Evolutionary conservation across 2,113 vertebrate species (phyloP).

Genomic region (Pollimyrus isidori): DNA sequence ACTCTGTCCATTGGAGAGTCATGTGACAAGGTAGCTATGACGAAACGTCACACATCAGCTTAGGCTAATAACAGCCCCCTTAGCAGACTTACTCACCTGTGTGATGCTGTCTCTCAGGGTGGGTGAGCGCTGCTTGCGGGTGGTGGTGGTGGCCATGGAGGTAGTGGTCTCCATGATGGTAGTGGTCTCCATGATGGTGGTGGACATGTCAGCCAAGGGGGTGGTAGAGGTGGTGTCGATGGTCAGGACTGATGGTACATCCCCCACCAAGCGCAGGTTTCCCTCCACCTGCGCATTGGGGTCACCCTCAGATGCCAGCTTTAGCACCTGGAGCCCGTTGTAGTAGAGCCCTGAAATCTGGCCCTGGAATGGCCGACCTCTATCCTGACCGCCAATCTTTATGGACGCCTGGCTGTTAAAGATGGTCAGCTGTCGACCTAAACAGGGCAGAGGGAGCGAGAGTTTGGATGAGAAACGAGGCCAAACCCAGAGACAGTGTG

Average conservation of each 20-base stretch:
- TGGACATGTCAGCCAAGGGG: conserved; percentile 83
- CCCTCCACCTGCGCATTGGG: conserved; percentile 80
- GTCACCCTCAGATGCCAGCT: conserved; percentile 85
- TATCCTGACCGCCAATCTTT: conserved; percentile 84
- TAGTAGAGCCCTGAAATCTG: conserved; percentile 92
- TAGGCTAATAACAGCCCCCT: neutral
- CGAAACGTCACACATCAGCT: neutral
- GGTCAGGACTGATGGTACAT: conserved; percentile 75
- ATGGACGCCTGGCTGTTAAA: conserved; percentile 93
- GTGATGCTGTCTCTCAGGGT: conserved; percentile 84
- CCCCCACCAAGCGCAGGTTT: conserved; percentile 84
- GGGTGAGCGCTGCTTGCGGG: conserved; percentile 78
- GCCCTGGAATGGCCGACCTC: conserved; percentile 84
- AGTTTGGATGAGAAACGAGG: neutral
- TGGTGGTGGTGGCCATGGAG: conserved; percentile 91
- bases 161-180: conserved; percentile 94
- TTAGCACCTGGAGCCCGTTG: conserved; percentile 88
- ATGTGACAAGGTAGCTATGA: neutral
- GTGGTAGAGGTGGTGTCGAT: conserved; percentile 81
- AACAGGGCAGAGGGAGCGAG: neutral
- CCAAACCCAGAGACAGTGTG: neutral
- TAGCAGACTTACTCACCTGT: conserved; percentile 61
- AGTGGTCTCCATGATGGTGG: conserved; percentile 91
- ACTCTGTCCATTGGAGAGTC: neutral
- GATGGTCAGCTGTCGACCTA: conserved; percentile 92